A percentile compares a stretch with the other conserved stretches of the same genome.
Conservation (phyloP, 1,140 invertebrate genomes). For the Leptoteleia sp. region DNA sequence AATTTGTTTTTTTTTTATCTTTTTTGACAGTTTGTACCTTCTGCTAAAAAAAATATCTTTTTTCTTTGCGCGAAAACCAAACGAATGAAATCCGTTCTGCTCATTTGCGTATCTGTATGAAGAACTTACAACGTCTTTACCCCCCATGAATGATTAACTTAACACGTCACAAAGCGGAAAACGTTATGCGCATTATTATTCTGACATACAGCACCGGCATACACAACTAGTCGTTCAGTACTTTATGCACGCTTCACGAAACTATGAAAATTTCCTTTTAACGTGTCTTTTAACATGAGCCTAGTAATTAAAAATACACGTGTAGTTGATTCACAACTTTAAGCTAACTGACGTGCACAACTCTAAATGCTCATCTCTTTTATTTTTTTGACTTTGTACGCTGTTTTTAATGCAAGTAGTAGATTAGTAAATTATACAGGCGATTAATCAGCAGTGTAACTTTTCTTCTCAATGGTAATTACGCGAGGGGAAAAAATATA, state of each 20-base stretch:
- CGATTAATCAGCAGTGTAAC: conserved; percentile 27
- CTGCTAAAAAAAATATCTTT: too few relatives aligned
- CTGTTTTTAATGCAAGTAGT: background rate
- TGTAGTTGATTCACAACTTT: conserved; percentile 34
- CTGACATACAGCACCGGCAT: conserved; percentile 10
- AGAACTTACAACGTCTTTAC: background rate
- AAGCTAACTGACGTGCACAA: conserved; percentile 30
- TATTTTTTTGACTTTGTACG: background rate
- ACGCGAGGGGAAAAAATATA: too few relatives aligned
- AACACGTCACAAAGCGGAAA: conserved; percentile 9
- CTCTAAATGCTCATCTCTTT: conserved; percentile 7
- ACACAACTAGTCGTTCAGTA: conserved; percentile 28
- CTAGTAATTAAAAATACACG: conserved; percentile 50
- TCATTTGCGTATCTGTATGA: background rate
- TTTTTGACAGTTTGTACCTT: too few relatives aligned
- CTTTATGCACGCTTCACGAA: conserved; percentile 21
- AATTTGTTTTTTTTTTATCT: too few relatives aligned
- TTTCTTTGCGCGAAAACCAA: too few relatives aligned
- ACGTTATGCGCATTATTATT: conserved; percentile 15
- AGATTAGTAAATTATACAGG: conserved; percentile 20
- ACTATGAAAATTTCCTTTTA: conserved; percentile 29
- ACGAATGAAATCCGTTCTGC: too few relatives aligned
- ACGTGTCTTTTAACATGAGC: conserved; percentile 31
- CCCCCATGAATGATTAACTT: conserved; percentile 5
- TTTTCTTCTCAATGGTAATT: too few relatives aligned